Conservation (phyloP, 2,888 invertebrate genomes). For the Atethmia centrago region DNA sequence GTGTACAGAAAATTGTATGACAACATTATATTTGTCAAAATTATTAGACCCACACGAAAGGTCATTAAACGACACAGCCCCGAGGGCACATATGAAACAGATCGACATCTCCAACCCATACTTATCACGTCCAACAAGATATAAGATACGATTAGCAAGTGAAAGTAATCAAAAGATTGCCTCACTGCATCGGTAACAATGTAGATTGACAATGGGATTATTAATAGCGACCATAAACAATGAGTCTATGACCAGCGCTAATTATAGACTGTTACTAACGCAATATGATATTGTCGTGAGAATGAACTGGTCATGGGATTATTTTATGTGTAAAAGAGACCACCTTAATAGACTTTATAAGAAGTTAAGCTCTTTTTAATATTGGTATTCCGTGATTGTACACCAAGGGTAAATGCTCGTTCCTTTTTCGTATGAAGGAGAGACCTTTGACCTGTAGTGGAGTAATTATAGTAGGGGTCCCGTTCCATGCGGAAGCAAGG, state of each 20-base stretch:
- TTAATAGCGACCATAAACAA: slow-evolving; percentile 58
- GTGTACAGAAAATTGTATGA: not conserved
- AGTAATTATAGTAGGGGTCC: too few species aligned
- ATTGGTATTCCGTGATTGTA: too few species aligned
- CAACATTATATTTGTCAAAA: not conserved
- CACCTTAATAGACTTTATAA: not conserved
- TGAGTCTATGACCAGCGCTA: slow-evolving; percentile 49
- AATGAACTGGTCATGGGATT: not conserved
- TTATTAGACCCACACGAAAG: slow-evolving; percentile 1
- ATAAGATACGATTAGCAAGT: slow-evolving; percentile 38
- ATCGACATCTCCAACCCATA: slow-evolving; percentile 13
- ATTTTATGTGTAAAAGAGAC: too few species aligned
- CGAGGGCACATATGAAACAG: not conserved
- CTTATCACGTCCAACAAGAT: slow-evolving; percentile 30
- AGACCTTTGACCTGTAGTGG: too few species aligned
- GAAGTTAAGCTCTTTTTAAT: too few species aligned
- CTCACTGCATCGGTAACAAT: slow-evolving; percentile 43
- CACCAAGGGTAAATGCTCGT: too few species aligned
- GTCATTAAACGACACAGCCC: slow-evolving; percentile 1
- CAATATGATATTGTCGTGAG: slow-evolving; percentile 32
- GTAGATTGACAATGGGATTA: slow-evolving; percentile 60
- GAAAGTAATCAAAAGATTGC: slow-evolving; percentile 56
- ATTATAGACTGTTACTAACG: slow-evolving; percentile 35
- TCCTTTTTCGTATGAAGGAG: too few species aligned
- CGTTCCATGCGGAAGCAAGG: too few species aligned